phyloP scores from a whole-genome alignment of 1,140 invertebrate species.

The Battus philenor region DNA sequence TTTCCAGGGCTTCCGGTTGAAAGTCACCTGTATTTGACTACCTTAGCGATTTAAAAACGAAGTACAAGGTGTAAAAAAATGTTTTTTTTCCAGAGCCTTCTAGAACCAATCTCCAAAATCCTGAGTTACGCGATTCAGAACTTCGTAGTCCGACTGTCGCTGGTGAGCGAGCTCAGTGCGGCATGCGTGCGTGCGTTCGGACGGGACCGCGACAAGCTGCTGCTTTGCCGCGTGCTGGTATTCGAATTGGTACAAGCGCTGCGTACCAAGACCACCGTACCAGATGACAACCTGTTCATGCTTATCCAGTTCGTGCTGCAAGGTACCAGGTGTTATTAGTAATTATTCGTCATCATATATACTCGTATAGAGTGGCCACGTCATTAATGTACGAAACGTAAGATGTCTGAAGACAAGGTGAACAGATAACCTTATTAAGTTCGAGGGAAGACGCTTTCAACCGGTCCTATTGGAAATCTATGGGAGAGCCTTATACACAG shows the following conservation, averaged over 20 bases:
- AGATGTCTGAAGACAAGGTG: too few relatives aligned
- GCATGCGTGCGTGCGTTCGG: slow-evolving; percentile 92
- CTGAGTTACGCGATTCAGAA: slow-evolving; percentile 94
- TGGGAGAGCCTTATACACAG: too few relatives aligned
- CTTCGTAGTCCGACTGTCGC: slow-evolving; percentile 88
- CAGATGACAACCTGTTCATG: slow-evolving; percentile 95
- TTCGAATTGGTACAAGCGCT: slow-evolving; percentile 96
- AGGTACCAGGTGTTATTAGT: slow-evolving; percentile 26
- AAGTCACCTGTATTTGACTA: too few relatives aligned
- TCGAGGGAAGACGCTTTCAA: too few relatives aligned
- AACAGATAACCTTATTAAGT: too few relatives aligned
- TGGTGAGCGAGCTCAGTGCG: slow-evolving; percentile 92
- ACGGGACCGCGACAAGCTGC: slow-evolving; percentile 94
- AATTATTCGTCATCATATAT: not conserved
- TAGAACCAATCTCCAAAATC: slow-evolving; percentile 98
- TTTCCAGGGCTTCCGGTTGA: too few relatives aligned
- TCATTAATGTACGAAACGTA: too few relatives aligned
- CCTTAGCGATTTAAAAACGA: too few relatives aligned
- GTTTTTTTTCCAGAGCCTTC: slow-evolving; percentile 78
- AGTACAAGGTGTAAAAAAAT: too few relatives aligned
- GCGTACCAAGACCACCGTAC: slow-evolving; percentile 95
- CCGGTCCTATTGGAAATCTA: too few relatives aligned
- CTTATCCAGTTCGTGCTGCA: slow-evolving; percentile 92
- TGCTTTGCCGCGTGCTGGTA: slow-evolving; percentile 92
- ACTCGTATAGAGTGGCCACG: not conserved